These are phyloP conservation scores for Apotomis betuletana DNA, from an alignment of 2,888 invertebrate species.

Conservation along the genomic window DNA sequence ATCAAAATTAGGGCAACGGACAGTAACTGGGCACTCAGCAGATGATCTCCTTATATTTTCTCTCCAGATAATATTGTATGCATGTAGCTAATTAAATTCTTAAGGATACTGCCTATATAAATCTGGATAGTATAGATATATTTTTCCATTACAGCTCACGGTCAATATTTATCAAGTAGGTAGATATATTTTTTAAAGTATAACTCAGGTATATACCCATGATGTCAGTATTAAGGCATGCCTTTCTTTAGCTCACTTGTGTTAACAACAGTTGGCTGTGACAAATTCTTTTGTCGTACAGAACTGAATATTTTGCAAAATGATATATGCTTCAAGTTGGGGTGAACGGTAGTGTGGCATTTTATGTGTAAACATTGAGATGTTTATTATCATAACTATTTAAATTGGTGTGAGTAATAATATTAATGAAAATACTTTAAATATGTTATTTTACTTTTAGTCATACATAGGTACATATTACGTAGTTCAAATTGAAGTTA, in stretches of 20 bases:
- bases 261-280: slow-evolving; percentile 54
- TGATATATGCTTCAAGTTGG: slow-evolving; percentile 9
- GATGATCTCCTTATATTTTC: too few relatives aligned
- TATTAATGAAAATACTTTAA: too few relatives aligned
- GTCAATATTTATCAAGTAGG: slow-evolving; percentile 27
- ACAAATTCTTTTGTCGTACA: slow-evolving; percentile 35
- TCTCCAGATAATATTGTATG: too few relatives aligned
- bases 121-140: background rate
- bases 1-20: too few relatives aligned
- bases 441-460: too few relatives aligned
- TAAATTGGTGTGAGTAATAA: background rate
- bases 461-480: too few relatives aligned
- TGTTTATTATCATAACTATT: slow-evolving; percentile 1
- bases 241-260: slow-evolving; percentile 63
- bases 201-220: slow-evolving; percentile 46
- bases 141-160: slow-evolving; percentile 10
- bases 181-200: slow-evolving; percentile 18
- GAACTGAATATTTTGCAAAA: slow-evolving; percentile 23
- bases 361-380: slow-evolving; percentile 1
- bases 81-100: too few relatives aligned
- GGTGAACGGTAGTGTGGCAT: slow-evolving; percentile 19
- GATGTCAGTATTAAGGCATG: slow-evolving; percentile 68
- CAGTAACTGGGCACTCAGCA: too few relatives aligned
- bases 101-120: too few relatives aligned
- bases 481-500: too few relatives aligned